These are phyloP conservation scores for Plodia interpunctella DNA, from an alignment of 1,140 invertebrate genomes.

Conservation along the genomic window DNA sequence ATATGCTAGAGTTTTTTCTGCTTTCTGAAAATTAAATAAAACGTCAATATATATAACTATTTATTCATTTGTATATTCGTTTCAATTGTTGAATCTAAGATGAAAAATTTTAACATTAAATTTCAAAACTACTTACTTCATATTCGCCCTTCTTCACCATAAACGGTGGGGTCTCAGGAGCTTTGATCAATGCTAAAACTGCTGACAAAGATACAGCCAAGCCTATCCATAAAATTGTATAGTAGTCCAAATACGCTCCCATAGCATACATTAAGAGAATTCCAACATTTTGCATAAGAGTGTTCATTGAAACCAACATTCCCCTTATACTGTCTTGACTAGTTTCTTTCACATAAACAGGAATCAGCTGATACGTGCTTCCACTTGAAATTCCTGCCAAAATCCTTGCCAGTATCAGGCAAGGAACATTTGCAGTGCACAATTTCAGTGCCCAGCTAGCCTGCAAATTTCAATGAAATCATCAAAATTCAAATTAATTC, in stretches of 20 bases:
- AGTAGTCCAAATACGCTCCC: conserved; percentile 73
- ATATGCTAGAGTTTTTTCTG: conserved; percentile 19
- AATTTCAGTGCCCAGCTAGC: conserved; percentile 26
- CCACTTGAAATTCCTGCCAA: conserved; percentile 21
- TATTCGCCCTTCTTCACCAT: conserved; percentile 21
- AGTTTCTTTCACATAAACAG: conserved; percentile 29
- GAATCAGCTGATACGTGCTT: conserved; percentile 21
- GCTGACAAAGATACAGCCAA: conserved; percentile 9
- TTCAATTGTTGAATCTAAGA: not conserved
- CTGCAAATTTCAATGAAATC: too few species aligned
- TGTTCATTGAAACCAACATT: conserved; percentile 15
- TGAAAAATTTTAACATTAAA: too few species aligned
- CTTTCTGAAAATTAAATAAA: conserved; percentile 32
- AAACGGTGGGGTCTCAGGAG: conserved; percentile 24
- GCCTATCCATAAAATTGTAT: conserved; percentile 22
- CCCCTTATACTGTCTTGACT: conserved; percentile 25
- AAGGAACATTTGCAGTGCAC: conserved; percentile 9
- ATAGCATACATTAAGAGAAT: conserved; percentile 70
- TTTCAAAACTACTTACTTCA: conserved; percentile 15
- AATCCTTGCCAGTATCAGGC: conserved; percentile 23
- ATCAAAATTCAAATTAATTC: too few species aligned
- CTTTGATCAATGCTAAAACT: conserved; percentile 14
- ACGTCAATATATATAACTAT: too few species aligned
- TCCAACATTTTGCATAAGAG: conserved; percentile 22
- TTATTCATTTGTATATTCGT: too few species aligned